Base-by-base conservation (phyloP, 2,113 vertebrate species). In the Paedocypris sp. region DNA sequence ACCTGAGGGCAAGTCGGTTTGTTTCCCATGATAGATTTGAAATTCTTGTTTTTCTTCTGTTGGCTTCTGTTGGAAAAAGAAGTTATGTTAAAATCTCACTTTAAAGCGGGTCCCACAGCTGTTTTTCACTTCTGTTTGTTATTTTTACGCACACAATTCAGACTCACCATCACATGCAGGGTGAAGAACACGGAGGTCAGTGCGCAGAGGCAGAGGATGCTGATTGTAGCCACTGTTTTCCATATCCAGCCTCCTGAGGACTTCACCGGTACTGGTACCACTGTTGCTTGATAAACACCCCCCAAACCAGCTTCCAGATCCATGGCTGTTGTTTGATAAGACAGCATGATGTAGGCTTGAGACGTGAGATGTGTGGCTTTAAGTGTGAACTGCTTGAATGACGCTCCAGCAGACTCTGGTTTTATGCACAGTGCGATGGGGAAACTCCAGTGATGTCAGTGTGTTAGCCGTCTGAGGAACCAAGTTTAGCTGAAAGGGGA, bases 391-490 rank as follows among this genome's bases (percentile, higher is more conserved):
- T 61, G 28, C 33, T 74, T 26, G 22, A 74, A 16, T 31, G 45
- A 25, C 29, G 29, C 10, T 56, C 26, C 63, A 11, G 23, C 54
- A 28, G 53, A 53, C 2, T 5, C 0, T 2, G 2, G 3, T 2
- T 15, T 13, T 58, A 51, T 66, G 57, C 46, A 52, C 2, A 2
- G 48, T 22, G 45, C 65, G 32, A 16, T 64, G 67, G 80, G 75
- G 85, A 81, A 86, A 86, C 77, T 86, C 85, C 85, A 67, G 71
- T 85, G 83, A 86, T 83, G 85, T 86, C 77, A 86, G 78, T 12
- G 1, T 32, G 5, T 7, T 41, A n/a, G 10, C 10, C 9, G 20
- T 7, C 12, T 43, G 18, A 57, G 65, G 67, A 67, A 65, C 64
- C 57, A 63, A 67, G 60, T 58, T 58, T 43, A 49, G 47, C 58